Percentiles rank a stretch among this genome's conserved stretches.
Evolutionary conservation across 2,888 invertebrate species (phyloP).

Genomic region (Tenodera sinensis): DNA sequence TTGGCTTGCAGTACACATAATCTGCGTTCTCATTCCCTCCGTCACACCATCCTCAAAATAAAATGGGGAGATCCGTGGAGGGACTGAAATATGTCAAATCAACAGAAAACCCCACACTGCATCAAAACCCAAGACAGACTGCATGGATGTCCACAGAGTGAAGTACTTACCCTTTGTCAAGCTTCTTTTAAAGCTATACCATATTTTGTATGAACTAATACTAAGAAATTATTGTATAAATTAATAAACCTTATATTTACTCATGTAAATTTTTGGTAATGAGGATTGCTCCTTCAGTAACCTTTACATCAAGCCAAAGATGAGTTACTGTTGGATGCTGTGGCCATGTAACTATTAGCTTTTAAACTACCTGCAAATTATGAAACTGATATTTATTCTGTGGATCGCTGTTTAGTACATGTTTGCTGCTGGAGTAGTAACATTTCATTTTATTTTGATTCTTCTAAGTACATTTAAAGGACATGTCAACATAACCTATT

Average conservation of each 20-base stretch:
- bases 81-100: conserved; percentile 34
- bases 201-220: neutral
- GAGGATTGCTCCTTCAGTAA: too few relatives aligned
- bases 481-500: too few relatives aligned
- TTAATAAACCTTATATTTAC: neutral
- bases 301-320: too few relatives aligned
- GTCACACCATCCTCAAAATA: conserved; percentile 36
- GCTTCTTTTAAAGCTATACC: neutral
- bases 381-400: too few relatives aligned
- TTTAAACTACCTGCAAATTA: too few relatives aligned
- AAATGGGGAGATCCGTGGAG: conserved; percentile 39
- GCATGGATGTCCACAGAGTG: neutral
- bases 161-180: neutral
- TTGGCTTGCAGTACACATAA: conserved; percentile 57
- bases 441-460: too few relatives aligned
- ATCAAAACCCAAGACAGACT: conserved; percentile 13
- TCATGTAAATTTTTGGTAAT: neutral
- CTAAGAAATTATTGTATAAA: neutral
- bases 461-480: too few relatives aligned
- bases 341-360: too few relatives aligned
- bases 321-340: too few relatives aligned
- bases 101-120: conserved; percentile 22
- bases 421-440: too few relatives aligned
- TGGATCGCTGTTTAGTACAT: too few relatives aligned
- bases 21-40: conserved; percentile 38